Base-by-base conservation (phyloP, 1,140 invertebrate species). In the Trachymyrmex cornetzi region DNA sequence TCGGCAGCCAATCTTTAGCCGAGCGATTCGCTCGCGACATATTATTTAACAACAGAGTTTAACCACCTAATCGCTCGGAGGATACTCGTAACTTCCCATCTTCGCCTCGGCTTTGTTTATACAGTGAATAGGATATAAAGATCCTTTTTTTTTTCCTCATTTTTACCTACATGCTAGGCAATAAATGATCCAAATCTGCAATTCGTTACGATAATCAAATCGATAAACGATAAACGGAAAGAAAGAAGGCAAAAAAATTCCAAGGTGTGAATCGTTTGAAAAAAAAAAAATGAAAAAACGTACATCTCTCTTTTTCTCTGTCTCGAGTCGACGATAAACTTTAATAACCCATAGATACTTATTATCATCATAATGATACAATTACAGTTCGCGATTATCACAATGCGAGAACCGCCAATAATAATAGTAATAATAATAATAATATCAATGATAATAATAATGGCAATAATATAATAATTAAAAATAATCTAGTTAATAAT, bases 11-110 rank as follows among this genome's bases (percentile, higher is more conserved):
- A 92, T 91, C 92, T 92, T 93, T 92, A 91, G 93, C 72, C 93
- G 71, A 92, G 61, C 34, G 89, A 91, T 92, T 89, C 89, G 84
- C 92, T 90, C 86, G 93, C 93, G 93, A 94, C 92, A 93, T 94
- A 93, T 94, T 93, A 92, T 94, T 94, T 94, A 95, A 95, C 94
- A 95, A 94, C 93, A 94, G 87, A 92, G 91, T 94, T 91, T 93
- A 94, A 94, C 90, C 93, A 92, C 90, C 91, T 93, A 94, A 94
- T 94, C 91, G 85, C 92, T 90, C 84, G 88, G 85, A 92, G 88
- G 90, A 92, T 91, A 91, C 88, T 85, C 88, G 44, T 89, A 87
- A 88, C 48, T 88, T 88, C 61, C 82, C 89, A 85, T 84, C 7
- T 38, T 38, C 80, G 88, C 66, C 77, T 91, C 79, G 81, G 63